Conservation (phyloP, 92 coral and sea anemone genomes). For the Zoanthus sansibaricus region DNA sequence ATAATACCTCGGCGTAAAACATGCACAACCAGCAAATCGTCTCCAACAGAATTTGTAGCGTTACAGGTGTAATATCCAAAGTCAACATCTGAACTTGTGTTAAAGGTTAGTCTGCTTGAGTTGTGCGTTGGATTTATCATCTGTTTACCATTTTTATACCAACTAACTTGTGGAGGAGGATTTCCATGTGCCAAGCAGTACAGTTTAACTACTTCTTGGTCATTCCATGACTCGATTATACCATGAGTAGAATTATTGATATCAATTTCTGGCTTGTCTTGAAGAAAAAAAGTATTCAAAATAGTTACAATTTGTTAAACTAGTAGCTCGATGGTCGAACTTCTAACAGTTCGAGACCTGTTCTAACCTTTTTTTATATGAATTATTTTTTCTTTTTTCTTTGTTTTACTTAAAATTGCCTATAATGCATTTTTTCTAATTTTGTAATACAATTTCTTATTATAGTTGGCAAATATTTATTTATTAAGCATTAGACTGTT, state of each 20-base stretch:
- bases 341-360: too few species aligned
- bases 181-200: slow-evolving; percentile 32
- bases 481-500: too few species aligned
- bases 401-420: too few species aligned
- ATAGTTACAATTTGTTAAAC: neutral
- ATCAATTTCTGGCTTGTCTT: slow-evolving; percentile 40
- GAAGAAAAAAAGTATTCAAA: neutral
- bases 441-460: too few species aligned
- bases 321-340: too few species aligned
- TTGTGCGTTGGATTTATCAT: neutral
- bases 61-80: slow-evolving; percentile 35
- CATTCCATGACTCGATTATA: slow-evolving; percentile 32
- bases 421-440: too few species aligned
- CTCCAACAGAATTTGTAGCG: slow-evolving; percentile 2
- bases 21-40: neutral
- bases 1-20: slow-evolving; percentile 36
- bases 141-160: slow-evolving; percentile 9
- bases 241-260: slow-evolving; percentile 16
- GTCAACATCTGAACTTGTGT: slow-evolving; percentile 3
- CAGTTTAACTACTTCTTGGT: slow-evolving; percentile 1
- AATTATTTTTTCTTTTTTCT: too few species aligned
- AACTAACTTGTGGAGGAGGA: slow-evolving; percentile 17
- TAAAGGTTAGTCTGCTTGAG: neutral
- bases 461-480: too few species aligned
- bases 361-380: neutral